These are phyloP conservation scores for Nomada flava DNA, from an alignment of 2,888 invertebrate species.

Conservation along the genomic window DNA sequence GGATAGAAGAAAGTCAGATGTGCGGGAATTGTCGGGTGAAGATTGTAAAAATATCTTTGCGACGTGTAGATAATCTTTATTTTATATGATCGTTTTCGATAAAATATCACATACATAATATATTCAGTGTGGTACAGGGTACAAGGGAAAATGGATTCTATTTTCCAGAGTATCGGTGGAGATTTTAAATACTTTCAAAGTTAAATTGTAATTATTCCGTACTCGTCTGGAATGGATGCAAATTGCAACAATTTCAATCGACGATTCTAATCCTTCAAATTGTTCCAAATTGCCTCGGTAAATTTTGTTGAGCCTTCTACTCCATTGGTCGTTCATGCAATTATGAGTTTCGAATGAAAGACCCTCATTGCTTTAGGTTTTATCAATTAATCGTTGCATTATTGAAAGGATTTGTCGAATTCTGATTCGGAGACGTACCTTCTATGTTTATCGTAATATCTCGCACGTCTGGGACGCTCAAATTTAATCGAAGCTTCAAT, in stretches of 20 bases:
- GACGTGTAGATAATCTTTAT: constrained; percentile 51
- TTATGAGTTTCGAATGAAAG: background rate
- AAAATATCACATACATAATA: constrained; percentile 30
- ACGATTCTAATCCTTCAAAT: background rate
- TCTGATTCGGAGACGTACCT: background rate
- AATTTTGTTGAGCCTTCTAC: constrained; percentile 3
- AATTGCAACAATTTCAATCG: background rate
- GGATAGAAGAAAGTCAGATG: background rate
- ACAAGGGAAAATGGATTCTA: background rate
- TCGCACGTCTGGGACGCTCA: constrained; percentile 35
- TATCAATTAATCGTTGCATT: background rate
- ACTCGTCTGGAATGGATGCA: background rate
- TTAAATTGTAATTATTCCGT: background rate
- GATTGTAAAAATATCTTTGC: background rate
- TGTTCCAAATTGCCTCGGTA: background rate
- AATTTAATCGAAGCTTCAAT: constrained; percentile 39
- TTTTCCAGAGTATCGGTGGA: background rate
- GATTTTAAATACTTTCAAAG: background rate
- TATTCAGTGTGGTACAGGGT: constrained; percentile 42
- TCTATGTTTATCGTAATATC: background rate
- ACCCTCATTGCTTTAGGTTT: background rate
- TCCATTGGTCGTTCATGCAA: background rate
- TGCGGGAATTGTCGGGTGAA: background rate
- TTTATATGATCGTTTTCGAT: constrained; percentile 47
- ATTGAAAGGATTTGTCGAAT: constrained; percentile 7